Conservation (phyloP, 2,113 vertebrate species). For the Elachura formosa region DNA sequence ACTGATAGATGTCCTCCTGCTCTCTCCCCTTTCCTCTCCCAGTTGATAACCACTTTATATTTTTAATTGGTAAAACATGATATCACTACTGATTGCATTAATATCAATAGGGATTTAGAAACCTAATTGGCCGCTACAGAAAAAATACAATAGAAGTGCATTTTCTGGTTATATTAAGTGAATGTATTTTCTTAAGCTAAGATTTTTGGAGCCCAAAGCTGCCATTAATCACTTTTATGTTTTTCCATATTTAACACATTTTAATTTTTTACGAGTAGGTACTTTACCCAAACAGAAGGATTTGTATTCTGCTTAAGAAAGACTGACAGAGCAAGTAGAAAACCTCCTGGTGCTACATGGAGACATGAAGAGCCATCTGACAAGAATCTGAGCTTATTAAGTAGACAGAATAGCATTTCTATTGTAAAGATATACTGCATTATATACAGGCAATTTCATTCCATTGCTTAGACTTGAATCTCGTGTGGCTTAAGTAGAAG, state of each 20-base stretch:
- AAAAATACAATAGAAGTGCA: neutral
- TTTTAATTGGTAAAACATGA: neutral
- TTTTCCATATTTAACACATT: neutral
- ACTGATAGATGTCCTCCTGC: neutral
- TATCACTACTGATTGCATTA: neutral
- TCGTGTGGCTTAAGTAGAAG: conserved; percentile 1
- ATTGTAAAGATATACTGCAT: neutral
- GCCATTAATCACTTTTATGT: neutral
- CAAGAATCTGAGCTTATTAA: neutral
- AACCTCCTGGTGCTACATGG: neutral
- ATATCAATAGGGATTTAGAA: neutral
- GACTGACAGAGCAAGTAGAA: neutral
- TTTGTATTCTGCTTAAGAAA: neutral
- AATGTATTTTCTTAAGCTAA: neutral
- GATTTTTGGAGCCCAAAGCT: neutral
- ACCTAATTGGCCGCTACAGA: neutral
- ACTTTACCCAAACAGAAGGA: neutral
- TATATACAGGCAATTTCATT: conserved; percentile 23
- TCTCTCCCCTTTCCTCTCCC: neutral
- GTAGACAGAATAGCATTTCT: neutral
- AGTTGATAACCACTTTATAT: neutral
- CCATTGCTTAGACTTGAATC: neutral
- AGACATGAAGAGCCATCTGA: neutral
- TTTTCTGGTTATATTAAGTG: neutral
- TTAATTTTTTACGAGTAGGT: neutral